Evolutionary conservation across 1,140 invertebrate species (phyloP), one percentile per base, ranked within the genome.

Genomic region (Oedothorax gibbosus): DNA sequence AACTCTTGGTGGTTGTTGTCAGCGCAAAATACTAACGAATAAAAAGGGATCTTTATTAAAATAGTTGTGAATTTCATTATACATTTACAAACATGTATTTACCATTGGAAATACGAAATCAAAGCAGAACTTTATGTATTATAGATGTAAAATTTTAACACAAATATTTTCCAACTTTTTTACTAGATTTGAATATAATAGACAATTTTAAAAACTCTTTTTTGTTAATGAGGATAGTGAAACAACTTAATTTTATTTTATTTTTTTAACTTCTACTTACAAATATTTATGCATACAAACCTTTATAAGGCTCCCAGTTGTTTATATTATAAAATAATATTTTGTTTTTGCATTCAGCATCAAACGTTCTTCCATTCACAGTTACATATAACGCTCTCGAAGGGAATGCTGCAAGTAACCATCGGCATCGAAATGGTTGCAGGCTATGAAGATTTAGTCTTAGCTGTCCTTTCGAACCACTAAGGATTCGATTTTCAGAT

Each of bases 341-440:
- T 56, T 85, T 85, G 60, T 85, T 85, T 18, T 82, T 76, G 62
- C 83, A 87, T 9, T 69, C 75, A 0, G 53, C 50, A 15, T 87
- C 85, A 12, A 65, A 71, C 8, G 56, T 53, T 20, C 49, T 83
- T 53, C 86, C 86, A 49, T 64, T 82, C 57, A 87, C 64, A 3
- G 79, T 87, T 8, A 87, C 20, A 21, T 87, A 87, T 5, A 87
- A 69, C 0, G 86, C 75, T 68, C 85, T 87, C 2, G 60, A 18
- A 15, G 85, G 85, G 11, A 85, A 73, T 5, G 86, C 80, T 62
- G 75, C 80, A 2, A 87, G 50, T 20, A 84, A 49, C 86, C 86
- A 87, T 14, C 86, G 35, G 18, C 86, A 87, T 15, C 85, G 64
- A 14, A 86, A 69, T n/a, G 84, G 85, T 51, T 21, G 35, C 9